Evolutionary conservation across 2,113 vertebrate species (phyloP), one percentile per base, ranked within the genome.

Genomic region (Uria aalge): DNA sequence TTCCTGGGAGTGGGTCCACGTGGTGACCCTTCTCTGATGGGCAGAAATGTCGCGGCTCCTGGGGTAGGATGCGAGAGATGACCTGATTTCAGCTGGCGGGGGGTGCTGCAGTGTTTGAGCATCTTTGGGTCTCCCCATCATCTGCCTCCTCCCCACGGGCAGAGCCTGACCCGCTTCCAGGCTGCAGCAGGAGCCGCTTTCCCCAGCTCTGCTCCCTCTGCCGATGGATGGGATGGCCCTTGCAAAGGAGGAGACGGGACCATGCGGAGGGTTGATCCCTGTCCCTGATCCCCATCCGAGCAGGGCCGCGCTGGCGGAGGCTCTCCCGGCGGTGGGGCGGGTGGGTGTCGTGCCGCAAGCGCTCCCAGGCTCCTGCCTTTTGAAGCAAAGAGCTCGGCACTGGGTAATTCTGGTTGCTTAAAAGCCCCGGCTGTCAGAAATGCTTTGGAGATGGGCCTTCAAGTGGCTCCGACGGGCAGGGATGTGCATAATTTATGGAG

Each of bases 351-450:
- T 63, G 91, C 92, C 3, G 24, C 92, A 8, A 7, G 63, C 18
- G 12, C n/a, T 96, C 85, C 34, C 59, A 21, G 2, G 29, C 77
- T 95, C 66, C 90, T 78, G 64, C 47, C 32, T 95, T 84, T 50
- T 27, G 69, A 86, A 94, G 91, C 59, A 26, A 79, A 19, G 81
- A 92, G 79, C 87, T 92, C 24, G 5, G 75, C 73, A 52, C 82
- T 43, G 47, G 85, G 94, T 94, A 92, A 95, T 95, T 96, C 94
- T 77, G 80, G 87, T 87, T 83, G 79, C 93, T 96, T 97, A 97
- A 97, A 97, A 97, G 97, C 97, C 80, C 91, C 1, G 32, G 83
- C 96, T 97, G 97, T 97, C 97, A 97, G 90, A 96, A 97, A 64
- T 8, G 62, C 83, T 97, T 97, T 97, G 95, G 94, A 97, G 57